Conservation (phyloP, 2,797 vertebrate species). For the Acipenser ruthenus region DNA sequence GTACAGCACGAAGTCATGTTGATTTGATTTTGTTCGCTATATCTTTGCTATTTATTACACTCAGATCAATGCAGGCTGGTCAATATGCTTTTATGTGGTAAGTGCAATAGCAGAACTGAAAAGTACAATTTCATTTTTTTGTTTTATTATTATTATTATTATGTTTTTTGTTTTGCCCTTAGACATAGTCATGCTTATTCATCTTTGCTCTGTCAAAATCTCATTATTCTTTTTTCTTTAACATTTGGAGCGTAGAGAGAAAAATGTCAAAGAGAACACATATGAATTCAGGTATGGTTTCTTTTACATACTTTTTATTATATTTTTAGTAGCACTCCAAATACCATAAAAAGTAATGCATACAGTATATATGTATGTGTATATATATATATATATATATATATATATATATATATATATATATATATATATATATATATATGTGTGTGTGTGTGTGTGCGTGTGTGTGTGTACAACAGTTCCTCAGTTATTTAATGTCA, state of each 20-base stretch:
- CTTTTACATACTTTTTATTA: too few relatives aligned
- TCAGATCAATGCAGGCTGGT: conserved; percentile 6
- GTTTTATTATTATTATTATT: too few relatives aligned
- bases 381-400: too few relatives aligned
- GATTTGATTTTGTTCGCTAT: conserved; percentile 9
- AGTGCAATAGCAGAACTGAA: conserved; percentile 11
- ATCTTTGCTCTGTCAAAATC: neutral
- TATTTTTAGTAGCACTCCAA: too few relatives aligned
- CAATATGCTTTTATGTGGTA: conserved; percentile 1
- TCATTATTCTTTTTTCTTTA: neutral
- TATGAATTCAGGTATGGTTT: too few relatives aligned
- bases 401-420: too few relatives aligned
- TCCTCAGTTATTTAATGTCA: too few relatives aligned
- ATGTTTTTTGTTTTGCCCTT: neutral
- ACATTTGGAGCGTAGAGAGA: neutral
- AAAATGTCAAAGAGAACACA: neutral
- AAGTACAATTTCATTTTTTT: conserved; percentile 10
- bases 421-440: too few relatives aligned
- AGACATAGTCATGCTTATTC: neutral
- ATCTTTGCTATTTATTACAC: conserved; percentile 6
- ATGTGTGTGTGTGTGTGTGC: too few relatives aligned
- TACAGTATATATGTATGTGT: too few relatives aligned
- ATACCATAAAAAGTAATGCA: too few relatives aligned
- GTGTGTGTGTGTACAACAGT: too few relatives aligned
- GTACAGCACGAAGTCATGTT: neutral